Conservation (phyloP, 2,888 invertebrate genomes). For the Callyntrura guangdongensis region DNA sequence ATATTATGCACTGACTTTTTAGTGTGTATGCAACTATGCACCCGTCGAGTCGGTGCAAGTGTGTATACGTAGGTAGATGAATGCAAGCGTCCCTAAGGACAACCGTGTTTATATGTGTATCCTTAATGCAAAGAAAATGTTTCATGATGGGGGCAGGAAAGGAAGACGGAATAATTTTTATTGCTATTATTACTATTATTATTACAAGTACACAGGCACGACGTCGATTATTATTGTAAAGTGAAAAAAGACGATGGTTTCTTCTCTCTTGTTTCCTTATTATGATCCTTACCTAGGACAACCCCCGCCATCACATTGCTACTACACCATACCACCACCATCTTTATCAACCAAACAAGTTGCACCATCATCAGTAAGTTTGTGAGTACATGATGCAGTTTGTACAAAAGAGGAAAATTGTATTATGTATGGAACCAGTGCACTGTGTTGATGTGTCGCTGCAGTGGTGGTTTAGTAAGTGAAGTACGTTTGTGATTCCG, state of each 20-base stretch:
- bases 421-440: constrained; percentile 12
- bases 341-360: constrained; percentile 61
- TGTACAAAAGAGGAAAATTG: neutral
- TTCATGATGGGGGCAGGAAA: constrained; percentile 2
- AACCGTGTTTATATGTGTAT: too few species aligned
- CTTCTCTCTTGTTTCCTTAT: constrained; percentile 65
- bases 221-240: constrained; percentile 29
- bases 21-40: neutral
- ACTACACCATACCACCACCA: neutral
- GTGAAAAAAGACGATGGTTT: constrained; percentile 43
- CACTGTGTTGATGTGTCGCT: constrained; percentile 14
- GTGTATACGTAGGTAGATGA: neutral
- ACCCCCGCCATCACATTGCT: constrained; percentile 52
- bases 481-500: neutral
- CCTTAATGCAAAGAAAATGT: neutral
- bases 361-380: constrained; percentile 42
- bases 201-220: constrained; percentile 22
- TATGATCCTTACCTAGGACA: constrained; percentile 77
- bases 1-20: neutral
- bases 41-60: neutral
- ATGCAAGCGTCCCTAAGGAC: neutral
- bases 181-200: constrained; percentile 39
- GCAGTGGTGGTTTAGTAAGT: neutral
- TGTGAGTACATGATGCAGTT: neutral
- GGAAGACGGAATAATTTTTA: constrained; percentile 60